These are phyloP conservation scores for Sminthurides aquaticus DNA, from an alignment of 2,888 invertebrate genomes.

Conservation along the genomic window DNA sequence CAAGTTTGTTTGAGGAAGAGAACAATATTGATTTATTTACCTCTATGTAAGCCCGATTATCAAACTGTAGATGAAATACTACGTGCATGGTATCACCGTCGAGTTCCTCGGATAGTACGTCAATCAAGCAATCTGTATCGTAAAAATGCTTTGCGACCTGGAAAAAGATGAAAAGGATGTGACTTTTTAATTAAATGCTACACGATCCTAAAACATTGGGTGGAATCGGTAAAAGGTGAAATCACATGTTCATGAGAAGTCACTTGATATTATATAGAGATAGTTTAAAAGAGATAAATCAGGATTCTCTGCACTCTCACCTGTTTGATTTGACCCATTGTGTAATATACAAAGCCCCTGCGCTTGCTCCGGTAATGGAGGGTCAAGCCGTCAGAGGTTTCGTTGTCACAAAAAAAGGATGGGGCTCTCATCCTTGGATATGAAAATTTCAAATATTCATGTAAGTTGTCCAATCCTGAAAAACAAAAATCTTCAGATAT, in stretches of 20 bases:
- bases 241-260: too few species aligned
- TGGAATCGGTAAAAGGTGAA: too few species aligned
- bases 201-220: too few species aligned
- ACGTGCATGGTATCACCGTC: slow-evolving; percentile 87
- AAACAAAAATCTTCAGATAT: not conserved
- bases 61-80: slow-evolving; percentile 86
- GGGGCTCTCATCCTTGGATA: slow-evolving; percentile 86
- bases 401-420: slow-evolving; percentile 93
- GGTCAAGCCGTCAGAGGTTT: slow-evolving; percentile 82
- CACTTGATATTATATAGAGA: too few species aligned
- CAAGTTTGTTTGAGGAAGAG: too few species aligned
- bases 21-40: slow-evolving; percentile 45
- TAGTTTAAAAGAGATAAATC: too few species aligned
- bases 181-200: too few species aligned
- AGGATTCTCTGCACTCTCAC: too few species aligned
- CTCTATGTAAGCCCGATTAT: slow-evolving; percentile 81
- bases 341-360: slow-evolving; percentile 89
- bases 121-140: slow-evolving; percentile 88
- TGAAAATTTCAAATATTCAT: slow-evolving; percentile 93
- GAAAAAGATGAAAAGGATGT: too few species aligned
- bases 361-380: slow-evolving; percentile 89
- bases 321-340: slow-evolving; percentile 91
- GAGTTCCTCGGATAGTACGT: slow-evolving; percentile 75
- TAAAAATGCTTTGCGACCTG: slow-evolving; percentile 87
- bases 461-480: slow-evolving; percentile 75